These are phyloP conservation scores for Mionectes olivaceus DNA, from an alignment of 2,797 vertebrate genomes.

Conservation along the genomic window DNA sequence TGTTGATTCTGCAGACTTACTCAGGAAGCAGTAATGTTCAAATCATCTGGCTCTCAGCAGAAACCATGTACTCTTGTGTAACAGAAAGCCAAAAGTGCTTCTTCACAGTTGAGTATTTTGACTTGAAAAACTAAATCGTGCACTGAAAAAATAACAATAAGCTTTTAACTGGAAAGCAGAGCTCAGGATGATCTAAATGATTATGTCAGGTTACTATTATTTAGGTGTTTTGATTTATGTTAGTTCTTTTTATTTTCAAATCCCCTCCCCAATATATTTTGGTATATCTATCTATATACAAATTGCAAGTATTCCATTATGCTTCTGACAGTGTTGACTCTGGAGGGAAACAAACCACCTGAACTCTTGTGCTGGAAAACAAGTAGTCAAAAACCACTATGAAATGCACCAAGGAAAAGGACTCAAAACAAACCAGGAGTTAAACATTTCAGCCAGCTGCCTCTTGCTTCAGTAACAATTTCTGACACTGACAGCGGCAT, in stretches of 20 bases:
- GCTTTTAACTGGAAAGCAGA: slow-evolving; percentile 6
- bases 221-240: neutral
- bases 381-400: neutral
- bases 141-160: slow-evolving; percentile 27
- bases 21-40: slow-evolving; percentile 15
- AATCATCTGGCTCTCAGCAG: slow-evolving; percentile 34
- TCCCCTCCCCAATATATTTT: neutral
- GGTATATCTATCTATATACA: neutral
- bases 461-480: neutral
- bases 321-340: neutral
- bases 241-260: neutral
- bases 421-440: neutral
- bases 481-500: neutral
- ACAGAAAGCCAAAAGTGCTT: slow-evolving; percentile 27
- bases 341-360: neutral
- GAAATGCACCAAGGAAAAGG: neutral
- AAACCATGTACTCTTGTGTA: neutral
- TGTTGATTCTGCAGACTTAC: neutral
- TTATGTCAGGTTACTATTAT: neutral
- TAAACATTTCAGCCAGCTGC: neutral
- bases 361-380: neutral
- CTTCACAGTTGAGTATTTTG: neutral
- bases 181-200: neutral
- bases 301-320: neutral
- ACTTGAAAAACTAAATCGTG: slow-evolving; percentile 11